Evolutionary conservation across 2,797 vertebrate genomes (phyloP).

Genomic region (Thalassophryne amazonica): DNA sequence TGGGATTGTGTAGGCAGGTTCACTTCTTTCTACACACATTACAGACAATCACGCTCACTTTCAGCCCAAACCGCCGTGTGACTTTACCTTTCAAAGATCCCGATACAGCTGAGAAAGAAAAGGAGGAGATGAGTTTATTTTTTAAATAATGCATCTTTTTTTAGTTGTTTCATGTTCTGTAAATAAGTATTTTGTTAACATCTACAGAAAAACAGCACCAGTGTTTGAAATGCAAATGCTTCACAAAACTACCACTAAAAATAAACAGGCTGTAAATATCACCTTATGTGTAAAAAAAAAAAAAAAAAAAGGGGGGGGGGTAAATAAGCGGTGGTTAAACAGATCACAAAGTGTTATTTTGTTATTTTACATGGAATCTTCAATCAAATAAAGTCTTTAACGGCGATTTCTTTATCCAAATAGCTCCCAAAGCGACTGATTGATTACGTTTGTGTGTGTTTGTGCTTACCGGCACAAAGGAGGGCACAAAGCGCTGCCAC

Average conservation of each 20-base stretch:
- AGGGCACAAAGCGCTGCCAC: constrained; percentile 54
- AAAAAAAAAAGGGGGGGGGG: not conserved
- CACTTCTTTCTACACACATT: too few relatives aligned
- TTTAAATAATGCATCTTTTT: constrained; percentile 1
- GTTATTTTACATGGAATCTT: constrained; percentile 1
- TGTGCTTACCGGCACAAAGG: constrained; percentile 72
- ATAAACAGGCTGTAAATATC: constrained; percentile 21
- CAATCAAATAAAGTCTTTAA: constrained; percentile 5
- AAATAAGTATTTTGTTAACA: constrained; percentile 33
- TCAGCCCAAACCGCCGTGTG: not conserved
- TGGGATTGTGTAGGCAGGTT: too few relatives aligned
- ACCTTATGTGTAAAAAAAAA: not conserved
- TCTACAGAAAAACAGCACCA: not conserved
- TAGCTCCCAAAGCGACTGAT: constrained; percentile 36
- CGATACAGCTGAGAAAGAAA: constrained; percentile 55
- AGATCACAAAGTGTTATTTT: constrained; percentile 6
- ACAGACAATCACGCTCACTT: not conserved
- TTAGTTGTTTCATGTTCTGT: constrained; percentile 1
- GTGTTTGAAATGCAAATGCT: constrained; percentile 53
- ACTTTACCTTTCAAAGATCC: constrained; percentile 69
- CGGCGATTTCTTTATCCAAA: constrained; percentile 21
- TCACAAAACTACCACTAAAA: constrained; percentile 19
- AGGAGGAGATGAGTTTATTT: constrained; percentile 12
- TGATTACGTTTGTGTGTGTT: too few relatives aligned
- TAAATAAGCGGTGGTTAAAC: constrained; percentile 17